Conservation (phyloP, 2,113 vertebrate species). For the Felis chaus region DNA sequence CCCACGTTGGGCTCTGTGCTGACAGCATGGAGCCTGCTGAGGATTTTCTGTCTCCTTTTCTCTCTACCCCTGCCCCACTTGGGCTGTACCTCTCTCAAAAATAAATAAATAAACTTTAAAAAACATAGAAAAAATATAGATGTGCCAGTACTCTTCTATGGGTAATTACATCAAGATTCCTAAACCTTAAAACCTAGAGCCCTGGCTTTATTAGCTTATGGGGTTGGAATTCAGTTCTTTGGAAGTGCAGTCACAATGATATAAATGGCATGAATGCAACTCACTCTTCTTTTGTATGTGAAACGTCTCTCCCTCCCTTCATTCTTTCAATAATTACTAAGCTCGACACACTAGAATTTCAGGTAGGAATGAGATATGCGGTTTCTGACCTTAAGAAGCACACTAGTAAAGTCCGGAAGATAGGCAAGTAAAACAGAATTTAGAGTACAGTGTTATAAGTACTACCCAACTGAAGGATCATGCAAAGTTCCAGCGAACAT, state of each 20-base stretch:
- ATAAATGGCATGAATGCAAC: not conserved
- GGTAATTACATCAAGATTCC: not conserved
- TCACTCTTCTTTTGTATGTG: not conserved
- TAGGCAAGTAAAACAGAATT: not conserved
- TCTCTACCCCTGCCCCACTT: too few relatives aligned
- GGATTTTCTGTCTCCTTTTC: too few relatives aligned
- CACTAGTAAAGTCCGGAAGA: not conserved
- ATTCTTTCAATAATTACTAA: not conserved
- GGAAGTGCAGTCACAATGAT: not conserved
- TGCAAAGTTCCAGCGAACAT: not conserved
- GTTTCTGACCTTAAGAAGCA: not conserved
- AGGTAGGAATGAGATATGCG: not conserved
- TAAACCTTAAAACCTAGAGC: not conserved
- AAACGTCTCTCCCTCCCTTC: not conserved
- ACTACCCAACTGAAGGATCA: not conserved
- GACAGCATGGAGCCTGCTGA: too few relatives aligned
- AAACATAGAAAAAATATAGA: not conserved
- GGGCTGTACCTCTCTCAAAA: too few relatives aligned
- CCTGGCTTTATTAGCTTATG: not conserved
- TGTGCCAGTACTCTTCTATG: not conserved
- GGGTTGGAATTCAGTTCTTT: not conserved
- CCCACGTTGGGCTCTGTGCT: too few relatives aligned
- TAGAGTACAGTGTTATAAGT: accelerated
- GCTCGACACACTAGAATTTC: not conserved
- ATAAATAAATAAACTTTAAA: too few relatives aligned